phyloP scores from a whole-genome alignment of 2,113 vertebrate species.

The Cyprinus carpio region DNA sequence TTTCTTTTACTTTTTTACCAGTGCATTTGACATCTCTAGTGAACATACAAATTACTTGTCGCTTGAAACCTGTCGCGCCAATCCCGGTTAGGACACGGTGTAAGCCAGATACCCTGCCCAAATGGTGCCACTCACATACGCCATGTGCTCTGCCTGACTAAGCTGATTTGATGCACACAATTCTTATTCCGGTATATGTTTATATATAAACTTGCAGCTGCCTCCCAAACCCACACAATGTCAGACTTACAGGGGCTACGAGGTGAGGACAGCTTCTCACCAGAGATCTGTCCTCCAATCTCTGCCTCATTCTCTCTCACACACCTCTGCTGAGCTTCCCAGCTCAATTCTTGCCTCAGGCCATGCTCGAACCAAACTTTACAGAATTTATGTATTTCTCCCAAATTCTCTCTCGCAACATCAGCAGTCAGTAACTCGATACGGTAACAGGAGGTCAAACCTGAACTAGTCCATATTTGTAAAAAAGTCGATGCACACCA shows the following conservation, averaged over 20 bases:
- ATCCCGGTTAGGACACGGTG: background rate
- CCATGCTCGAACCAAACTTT: slow-evolving; percentile 56
- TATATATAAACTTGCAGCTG: slow-evolving; percentile 52
- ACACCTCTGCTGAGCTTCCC: slow-evolving; percentile 46
- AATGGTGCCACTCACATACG: background rate
- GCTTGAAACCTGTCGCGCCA: background rate
- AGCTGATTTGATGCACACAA: slow-evolving; percentile 10
- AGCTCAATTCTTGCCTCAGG: slow-evolving; percentile 51
- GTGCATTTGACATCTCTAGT: slow-evolving; percentile 5
- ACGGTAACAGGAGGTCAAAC: slow-evolving; percentile 25
- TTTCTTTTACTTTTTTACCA: background rate
- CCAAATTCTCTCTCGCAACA: slow-evolving; percentile 46
- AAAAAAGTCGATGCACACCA: slow-evolving; percentile 14
- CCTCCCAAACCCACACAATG: slow-evolving; percentile 55
- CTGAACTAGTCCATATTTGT: slow-evolving; percentile 28
- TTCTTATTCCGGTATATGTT: slow-evolving; percentile 39
- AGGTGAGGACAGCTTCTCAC: slow-evolving; percentile 56
- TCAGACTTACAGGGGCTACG: slow-evolving; percentile 57
- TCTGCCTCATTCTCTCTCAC: slow-evolving; percentile 29
- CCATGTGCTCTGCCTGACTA: slow-evolving; percentile 8
- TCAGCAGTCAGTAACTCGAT: slow-evolving; percentile 44
- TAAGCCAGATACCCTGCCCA: background rate
- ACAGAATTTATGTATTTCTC: slow-evolving; percentile 54
- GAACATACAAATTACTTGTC: background rate
- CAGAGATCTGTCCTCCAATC: slow-evolving; percentile 40